phyloP scores from a whole-genome alignment of 2,113 vertebrate genomes.

The Gallinago jamesoni region DNA sequence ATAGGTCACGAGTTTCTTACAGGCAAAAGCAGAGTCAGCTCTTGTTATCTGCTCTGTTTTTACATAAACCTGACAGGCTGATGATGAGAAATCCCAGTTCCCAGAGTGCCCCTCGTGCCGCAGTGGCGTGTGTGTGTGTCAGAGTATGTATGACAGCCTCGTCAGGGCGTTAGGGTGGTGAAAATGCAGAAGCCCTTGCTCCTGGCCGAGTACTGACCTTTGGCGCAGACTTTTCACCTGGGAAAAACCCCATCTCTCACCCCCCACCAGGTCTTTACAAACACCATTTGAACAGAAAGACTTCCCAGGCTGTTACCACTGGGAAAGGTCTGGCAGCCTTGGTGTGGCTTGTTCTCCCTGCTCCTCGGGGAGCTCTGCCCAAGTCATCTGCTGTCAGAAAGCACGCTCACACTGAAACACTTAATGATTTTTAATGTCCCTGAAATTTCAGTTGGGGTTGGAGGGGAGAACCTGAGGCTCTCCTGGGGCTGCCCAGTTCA shows the following conservation, averaged over 20 bases:
- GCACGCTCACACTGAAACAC: too few species aligned
- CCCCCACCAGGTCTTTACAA: not conserved
- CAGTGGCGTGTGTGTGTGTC: rapidly evolving
- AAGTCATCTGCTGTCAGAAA: not conserved
- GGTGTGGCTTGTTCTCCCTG: not conserved
- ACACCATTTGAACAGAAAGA: not conserved
- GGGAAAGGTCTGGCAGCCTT: not conserved
- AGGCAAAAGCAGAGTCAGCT: not conserved
- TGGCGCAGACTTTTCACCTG: not conserved
- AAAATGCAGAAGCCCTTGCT: not conserved
- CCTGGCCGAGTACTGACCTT: not conserved
- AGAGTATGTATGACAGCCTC: not conserved
- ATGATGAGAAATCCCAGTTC: not conserved
- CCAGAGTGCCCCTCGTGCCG: not conserved
- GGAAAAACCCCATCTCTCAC: not conserved
- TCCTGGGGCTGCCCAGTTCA: not conserved
- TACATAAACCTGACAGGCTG: not conserved
- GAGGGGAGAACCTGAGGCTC: not conserved
- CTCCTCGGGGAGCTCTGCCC: not conserved
- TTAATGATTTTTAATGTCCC: not conserved
- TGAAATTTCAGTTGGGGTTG: not conserved
- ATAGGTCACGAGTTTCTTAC: not conserved
- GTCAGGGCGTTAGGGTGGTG: rapidly evolving
- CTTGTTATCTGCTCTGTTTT: not conserved
- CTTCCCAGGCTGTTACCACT: not conserved